These are phyloP conservation scores for Tholera decimalis DNA, from an alignment of 2,888 invertebrate genomes.

Conservation along the genomic window DNA sequence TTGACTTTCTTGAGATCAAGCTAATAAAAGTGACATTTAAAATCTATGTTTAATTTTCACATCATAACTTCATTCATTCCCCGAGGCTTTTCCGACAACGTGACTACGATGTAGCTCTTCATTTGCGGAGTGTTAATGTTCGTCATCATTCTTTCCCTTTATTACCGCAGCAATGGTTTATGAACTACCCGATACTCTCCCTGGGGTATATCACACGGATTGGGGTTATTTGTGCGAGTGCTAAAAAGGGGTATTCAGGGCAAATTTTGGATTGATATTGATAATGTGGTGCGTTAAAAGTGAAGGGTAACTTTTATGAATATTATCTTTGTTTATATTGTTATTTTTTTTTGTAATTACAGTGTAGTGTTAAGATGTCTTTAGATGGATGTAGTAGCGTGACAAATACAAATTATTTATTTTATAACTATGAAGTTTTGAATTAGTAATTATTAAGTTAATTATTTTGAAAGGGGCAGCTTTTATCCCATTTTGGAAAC, in stretches of 20 bases:
- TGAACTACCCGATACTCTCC: constrained; percentile 33
- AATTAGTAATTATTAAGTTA: not conserved
- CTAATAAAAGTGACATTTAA: not conserved
- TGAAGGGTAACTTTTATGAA: constrained; percentile 28
- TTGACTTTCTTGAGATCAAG: not conserved
- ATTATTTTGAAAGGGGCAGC: not conserved
- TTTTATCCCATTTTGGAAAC: not conserved
- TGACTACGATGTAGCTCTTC: constrained; percentile 50
- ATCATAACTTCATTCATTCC: not conserved
- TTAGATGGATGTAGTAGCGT: not conserved
- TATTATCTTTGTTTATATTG: not conserved
- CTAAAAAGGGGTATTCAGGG: constrained; percentile 22
- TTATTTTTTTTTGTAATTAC: constrained; percentile 3
- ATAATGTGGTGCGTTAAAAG: constrained; percentile 17
- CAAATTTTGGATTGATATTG: constrained; percentile 46
- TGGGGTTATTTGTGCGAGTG: constrained; percentile 38
- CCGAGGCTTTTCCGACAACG: not conserved
- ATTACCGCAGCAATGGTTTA: constrained; percentile 60
- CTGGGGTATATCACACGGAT: constrained; percentile 39
- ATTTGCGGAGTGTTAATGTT: constrained; percentile 62
- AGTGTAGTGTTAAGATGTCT: not conserved
- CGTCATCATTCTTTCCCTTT: constrained; percentile 56
- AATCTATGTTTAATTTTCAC: not conserved
- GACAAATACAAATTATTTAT: no score
- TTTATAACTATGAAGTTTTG: constrained; percentile 2